phyloP scores from a whole-genome alignment of 2,888 invertebrate genomes.

The Brachylomia viminalis region DNA sequence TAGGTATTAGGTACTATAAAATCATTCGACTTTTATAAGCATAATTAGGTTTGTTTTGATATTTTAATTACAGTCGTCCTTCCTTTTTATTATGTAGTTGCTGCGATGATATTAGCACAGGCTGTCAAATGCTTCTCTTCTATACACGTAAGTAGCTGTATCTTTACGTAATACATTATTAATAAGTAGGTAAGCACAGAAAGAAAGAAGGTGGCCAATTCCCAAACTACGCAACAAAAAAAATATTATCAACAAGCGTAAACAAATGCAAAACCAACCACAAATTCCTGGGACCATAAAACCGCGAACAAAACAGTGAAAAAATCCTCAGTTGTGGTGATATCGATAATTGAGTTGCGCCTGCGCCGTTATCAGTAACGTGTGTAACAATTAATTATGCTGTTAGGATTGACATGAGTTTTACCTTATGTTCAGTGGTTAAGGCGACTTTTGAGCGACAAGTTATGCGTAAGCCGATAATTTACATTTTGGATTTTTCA shows the following conservation, averaged over 20 bases:
- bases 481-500: background rate
- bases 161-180: background rate
- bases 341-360: constrained; percentile 69
- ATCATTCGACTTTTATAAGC: background rate
- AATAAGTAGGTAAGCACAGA: background rate
- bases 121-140: constrained; percentile 5
- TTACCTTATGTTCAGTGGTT: constrained; percentile 28
- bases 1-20: background rate
- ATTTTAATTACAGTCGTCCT: background rate
- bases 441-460: constrained; percentile 21
- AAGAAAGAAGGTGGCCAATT: background rate
- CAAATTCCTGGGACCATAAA: constrained; percentile 48
- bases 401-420: constrained; percentile 61
- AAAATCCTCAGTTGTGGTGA: constrained; percentile 61
- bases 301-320: constrained; percentile 55
- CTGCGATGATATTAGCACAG: background rate
- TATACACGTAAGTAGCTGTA: background rate
- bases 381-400: constrained; percentile 68
- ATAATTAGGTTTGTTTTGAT: background rate
- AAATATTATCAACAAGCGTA: constrained; percentile 30
- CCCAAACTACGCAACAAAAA: constrained; percentile 9
- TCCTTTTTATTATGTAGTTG: background rate
- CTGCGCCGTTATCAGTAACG: constrained; percentile 65
- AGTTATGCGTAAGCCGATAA: background rate
- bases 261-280: constrained; percentile 36